Evolutionary conservation across 2,797 vertebrate species (phyloP), one percentile per base, ranked within the genome.

Genomic region (Siniperca undulata): DNA sequence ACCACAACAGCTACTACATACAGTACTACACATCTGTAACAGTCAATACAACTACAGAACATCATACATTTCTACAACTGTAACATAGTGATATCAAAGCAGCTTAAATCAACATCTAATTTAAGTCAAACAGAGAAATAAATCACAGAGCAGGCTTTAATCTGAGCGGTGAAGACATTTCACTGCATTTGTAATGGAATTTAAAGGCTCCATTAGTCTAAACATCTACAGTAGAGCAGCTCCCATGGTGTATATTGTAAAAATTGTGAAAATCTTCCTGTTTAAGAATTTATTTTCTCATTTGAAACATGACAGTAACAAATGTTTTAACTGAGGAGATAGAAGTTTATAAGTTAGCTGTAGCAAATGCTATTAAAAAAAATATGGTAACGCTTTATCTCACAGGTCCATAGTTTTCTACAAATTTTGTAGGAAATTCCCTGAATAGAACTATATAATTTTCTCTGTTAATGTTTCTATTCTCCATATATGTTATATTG

Each of bases 1-100:
- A 90, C 42, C 50, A 94, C 85, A 76, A 84, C 65, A 74, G 55
- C 70, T 82, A 84, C 76, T 50, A 77, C 73, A 75, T 59, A 80
- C 71, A 82, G 69, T 78, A 82, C 77, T 86, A 80, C 85, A 91
- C 65, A 75, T 61, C 13, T 81, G 10, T 67, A 38, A 85, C 81
- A 81, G 22, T 65, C 38, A 81, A 17, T 70, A 84, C 60, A 80
- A 50, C 50, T 84, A 89, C 70, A 78, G 9, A 13, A 78, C 46
- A 58, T 17, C 36, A n/a, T 75, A 75, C n/a, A 81, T 74, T 40
- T 85, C 82, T 81, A 86, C 36, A 61, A 73, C 52, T 70, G 7
- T 50, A 46, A 83, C 34, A 58, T 62, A 70, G 17, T 46, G 1
- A 81, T 67, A 24, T 67, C 16, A 66, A 24, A 76, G 24, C 65